phyloP scores from a whole-genome alignment of 2,888 invertebrate genomes.

The Drosophila flavopinicola region DNA sequence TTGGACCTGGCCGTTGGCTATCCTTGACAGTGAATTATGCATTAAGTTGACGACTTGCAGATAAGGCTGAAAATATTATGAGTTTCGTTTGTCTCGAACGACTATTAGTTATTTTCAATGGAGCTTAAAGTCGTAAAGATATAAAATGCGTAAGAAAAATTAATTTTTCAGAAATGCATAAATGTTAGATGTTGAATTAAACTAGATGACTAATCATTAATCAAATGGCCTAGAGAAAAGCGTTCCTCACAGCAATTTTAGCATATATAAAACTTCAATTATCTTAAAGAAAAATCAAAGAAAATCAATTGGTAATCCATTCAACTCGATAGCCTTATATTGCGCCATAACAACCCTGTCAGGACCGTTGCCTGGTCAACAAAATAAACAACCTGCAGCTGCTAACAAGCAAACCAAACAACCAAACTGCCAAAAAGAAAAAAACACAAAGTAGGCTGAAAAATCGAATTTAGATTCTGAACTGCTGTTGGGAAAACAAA shows the following conservation, averaged over 20 bases:
- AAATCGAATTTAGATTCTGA: constrained; percentile 43
- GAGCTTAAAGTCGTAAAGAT: too few relatives aligned
- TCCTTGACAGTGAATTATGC: constrained; percentile 54
- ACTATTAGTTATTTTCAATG: constrained; percentile 1
- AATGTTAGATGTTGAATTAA: too few relatives aligned
- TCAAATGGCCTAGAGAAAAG: too few relatives aligned
- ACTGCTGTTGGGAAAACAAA: constrained; percentile 1
- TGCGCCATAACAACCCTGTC: not conserved
- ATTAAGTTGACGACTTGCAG: constrained; percentile 11
- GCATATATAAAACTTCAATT: too few relatives aligned
- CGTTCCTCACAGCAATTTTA: too few relatives aligned
- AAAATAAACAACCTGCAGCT: constrained; percentile 49
- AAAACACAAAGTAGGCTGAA: constrained; percentile 36
- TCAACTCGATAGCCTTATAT: not conserved
- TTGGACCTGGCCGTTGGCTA: constrained; percentile 13
- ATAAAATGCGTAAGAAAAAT: too few relatives aligned
- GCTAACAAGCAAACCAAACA: not conserved
- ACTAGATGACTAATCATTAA: too few relatives aligned
- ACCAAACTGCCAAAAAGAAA: constrained; percentile 8
- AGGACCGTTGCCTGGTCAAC: constrained; percentile 42
- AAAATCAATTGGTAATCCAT: not conserved
- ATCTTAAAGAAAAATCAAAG: too few relatives aligned
- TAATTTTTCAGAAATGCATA: too few relatives aligned
- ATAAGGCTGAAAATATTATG: constrained; percentile 12
- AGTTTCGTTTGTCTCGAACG: constrained; percentile 5